Evolutionary conservation across 2,113 vertebrate species (phyloP).

Genomic region (Talpa occidentalis): DNA sequence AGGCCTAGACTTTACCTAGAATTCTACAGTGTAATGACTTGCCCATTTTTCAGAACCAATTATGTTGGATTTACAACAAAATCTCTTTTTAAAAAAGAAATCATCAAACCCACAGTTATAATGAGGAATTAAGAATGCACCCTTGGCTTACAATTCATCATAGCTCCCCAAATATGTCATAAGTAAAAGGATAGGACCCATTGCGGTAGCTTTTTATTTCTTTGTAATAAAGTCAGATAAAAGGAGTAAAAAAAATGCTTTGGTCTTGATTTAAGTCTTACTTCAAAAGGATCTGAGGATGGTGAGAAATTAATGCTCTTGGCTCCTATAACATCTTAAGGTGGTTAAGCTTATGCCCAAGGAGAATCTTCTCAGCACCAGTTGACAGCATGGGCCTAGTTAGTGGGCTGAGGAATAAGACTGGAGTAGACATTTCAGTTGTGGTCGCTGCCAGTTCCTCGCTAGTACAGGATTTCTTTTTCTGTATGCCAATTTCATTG

Average conservation of each 20-base stretch:
- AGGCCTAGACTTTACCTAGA: constrained; percentile 40
- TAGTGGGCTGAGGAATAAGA: background rate
- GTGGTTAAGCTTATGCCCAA: no score
- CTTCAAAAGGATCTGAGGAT: background rate
- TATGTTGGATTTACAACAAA: constrained; percentile 64
- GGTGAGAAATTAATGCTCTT: background rate
- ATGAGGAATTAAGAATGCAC: constrained; percentile 64
- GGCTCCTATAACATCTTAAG: background rate
- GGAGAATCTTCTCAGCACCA: background rate
- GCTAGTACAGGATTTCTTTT: background rate
- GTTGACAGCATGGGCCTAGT: background rate
- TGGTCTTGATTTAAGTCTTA: background rate
- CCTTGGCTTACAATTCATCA: background rate
- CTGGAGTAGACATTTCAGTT: rapidly evolving
- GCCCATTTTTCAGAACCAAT: constrained; percentile 58
- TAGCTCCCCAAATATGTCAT: background rate
- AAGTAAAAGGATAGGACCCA: background rate
- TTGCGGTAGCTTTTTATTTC: constrained; percentile 42
- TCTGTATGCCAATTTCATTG: background rate
- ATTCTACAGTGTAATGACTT: constrained; percentile 42
- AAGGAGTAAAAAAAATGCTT: background rate
- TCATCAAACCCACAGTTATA: constrained; percentile 45
- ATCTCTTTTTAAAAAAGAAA: background rate
- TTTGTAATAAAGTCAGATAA: constrained; percentile 25
- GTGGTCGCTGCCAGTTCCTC: background rate